Base-by-base conservation (phyloP, 1,140 invertebrate species). In the Magallana gigas region DNA sequence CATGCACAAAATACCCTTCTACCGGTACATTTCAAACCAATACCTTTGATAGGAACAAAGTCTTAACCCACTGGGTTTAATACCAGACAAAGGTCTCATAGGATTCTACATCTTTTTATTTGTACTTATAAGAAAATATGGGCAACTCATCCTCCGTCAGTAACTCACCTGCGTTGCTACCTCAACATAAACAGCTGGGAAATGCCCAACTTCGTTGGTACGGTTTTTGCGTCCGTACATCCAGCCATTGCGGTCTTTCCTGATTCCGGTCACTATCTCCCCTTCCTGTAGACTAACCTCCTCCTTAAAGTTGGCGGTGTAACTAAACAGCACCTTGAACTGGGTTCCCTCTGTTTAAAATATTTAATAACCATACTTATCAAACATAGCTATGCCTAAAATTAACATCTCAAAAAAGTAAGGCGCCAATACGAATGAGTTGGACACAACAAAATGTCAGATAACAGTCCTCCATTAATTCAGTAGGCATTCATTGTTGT, bases 231-330 rank as follows among this genome's bases (percentile, higher is more conserved):
- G 86, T 9, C 92, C 93, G 68, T 89, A 88, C 92, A 93, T 93
- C 93, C 93, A 94, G 64, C 92, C 93, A 87, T 93, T 91, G 48
- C 90, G 89, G 68, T 92, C 92, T 18, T 88, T 87, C 82, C 91
- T 92, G 16, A 89, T 88, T 11, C 91, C 91, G n/a, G 88, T 84
- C 11, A 93, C 68, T 81, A 92, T 71, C 59, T 93, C 93, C 29
- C 92, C 93, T 88, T 90, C 91, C 9, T 85, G 80, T 11, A 93
- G 85, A 60, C 58, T 87, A 57, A 93, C 82, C 85, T 93, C 93
- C 57, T 91, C 91, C 68, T 89, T 88, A 83, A 83, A 90, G 16
- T 90, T 88, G 4, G 91, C 88, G 14, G 89, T 90, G 87, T 93
- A 93, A 7, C 88, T 48, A 85, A 89, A 92, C 60, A 92, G 59